These are phyloP conservation scores for Archips crataeganus DNA, from an alignment of 2,888 invertebrate genomes.

Conservation along the genomic window DNA sequence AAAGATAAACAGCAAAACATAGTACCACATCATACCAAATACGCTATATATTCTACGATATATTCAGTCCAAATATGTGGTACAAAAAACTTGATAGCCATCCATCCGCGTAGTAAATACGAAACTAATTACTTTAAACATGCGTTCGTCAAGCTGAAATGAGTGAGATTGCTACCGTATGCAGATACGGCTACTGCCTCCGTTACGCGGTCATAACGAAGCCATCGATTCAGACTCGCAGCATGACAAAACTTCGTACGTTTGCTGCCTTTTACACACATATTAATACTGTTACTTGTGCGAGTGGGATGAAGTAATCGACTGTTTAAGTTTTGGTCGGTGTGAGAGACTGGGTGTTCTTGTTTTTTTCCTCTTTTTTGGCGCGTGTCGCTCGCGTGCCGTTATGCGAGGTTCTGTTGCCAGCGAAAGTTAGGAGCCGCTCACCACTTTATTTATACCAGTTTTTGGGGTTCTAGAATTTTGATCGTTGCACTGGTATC, in stretches of 20 bases:
- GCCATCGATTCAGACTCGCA: conserved; percentile 41
- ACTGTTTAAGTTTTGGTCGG: conserved; percentile 62
- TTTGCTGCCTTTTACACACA: conserved; percentile 16
- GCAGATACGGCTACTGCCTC: conserved; percentile 71
- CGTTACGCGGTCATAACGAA: conserved; percentile 82
- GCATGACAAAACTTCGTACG: conserved; percentile 11
- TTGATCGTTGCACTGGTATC: conserved; percentile 36
- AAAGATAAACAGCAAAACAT: background rate
- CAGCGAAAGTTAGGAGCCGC: conserved; percentile 81
- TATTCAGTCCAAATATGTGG: conserved; percentile 31
- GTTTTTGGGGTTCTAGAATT: conserved; percentile 47
- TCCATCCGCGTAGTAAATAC: conserved; percentile 40
- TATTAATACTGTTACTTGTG: background rate
- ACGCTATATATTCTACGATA: conserved; percentile 12
- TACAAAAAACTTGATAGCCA: conserved; percentile 38
- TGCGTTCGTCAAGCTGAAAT: conserved; percentile 51
- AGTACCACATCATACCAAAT: background rate
- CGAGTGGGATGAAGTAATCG: conserved; percentile 24
- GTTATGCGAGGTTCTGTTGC: conserved; percentile 73
- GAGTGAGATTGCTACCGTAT: conserved; percentile 69
- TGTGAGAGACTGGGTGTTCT: conserved; percentile 35
- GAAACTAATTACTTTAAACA: conserved; percentile 43
- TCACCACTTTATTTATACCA: conserved; percentile 48
- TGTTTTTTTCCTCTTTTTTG: conserved; percentile 70
- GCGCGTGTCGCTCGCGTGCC: conserved; percentile 79